Evolutionary conservation across 2,888 invertebrate species (phyloP), one percentile per base, ranked within the genome.

Genomic region (Tanypteryx hageni): DNA sequence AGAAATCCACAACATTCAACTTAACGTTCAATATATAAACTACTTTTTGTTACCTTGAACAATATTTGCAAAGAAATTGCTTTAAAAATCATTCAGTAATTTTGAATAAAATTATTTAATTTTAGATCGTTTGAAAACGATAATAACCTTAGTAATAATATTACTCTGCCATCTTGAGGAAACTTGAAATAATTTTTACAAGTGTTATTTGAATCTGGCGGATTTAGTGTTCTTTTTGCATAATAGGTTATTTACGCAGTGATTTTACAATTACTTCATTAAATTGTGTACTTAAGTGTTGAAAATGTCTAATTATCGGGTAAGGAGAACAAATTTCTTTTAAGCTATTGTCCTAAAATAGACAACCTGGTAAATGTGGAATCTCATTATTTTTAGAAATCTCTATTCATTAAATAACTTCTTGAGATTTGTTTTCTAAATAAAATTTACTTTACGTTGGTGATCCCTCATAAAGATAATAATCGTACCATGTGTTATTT

Each of bases 101-200:
- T 76, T 27, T 8, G 8, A 27, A 5, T 44, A 3, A 44, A 5
- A 5, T 1, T 1, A 44, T 44, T 44, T 44, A 76, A 27, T 10
- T 27, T 13, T 76, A 14, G 22, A 68, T 76, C 13, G 76, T 76
- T 27, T 13, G 27, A 76, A 76, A 27, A 76, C 27, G 27, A 13
- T 3, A 76, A 76, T 76, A 22, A 27, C 76, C 27, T 27, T 22
- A 27, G 76, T 76, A 76, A 27, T 76, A 27, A 27, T 76, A 27
- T 76, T 76, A 76, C 76, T 76, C 76, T 76, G 76, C 76, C 76
- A 76, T 76, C 76, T 76, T 76, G n/a, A 76, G 76, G 76, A 76
- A 13, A 76, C 13, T 76, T 76, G 22, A 27, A 76, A 76, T 76
- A 76, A 76, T 76, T 76, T 76, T 22, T 27, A 13, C 27, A 13